Evolutionary conservation across 2,888 invertebrate species (phyloP).

Genomic region (Drosophila subsilvestris): DNA sequence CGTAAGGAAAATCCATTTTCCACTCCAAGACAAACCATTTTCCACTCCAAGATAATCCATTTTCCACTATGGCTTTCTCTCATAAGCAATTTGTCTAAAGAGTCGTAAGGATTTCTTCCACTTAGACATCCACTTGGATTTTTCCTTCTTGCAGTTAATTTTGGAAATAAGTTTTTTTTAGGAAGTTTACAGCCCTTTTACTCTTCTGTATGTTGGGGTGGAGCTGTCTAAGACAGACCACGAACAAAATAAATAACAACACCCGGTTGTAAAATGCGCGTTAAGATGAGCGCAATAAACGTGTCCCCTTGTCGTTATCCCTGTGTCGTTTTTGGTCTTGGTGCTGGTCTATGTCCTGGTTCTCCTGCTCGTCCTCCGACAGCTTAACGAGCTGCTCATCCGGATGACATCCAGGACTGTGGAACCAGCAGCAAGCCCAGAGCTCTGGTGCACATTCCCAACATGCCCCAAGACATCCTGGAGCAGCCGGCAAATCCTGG

Average conservation of each 20-base stretch:
- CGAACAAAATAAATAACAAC: slow-evolving; percentile 59
- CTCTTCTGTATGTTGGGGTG: background rate
- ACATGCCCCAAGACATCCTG: slow-evolving; percentile 48
- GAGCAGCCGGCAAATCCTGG: slow-evolving; percentile 40
- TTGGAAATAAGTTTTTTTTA: background rate
- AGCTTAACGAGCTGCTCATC: slow-evolving; percentile 76
- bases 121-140: background rate
- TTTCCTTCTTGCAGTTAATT: background rate
- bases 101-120: background rate
- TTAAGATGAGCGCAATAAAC: slow-evolving; percentile 73
- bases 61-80: background rate
- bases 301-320: slow-evolving; percentile 42
- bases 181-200: background rate
- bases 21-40: no score
- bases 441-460: slow-evolving; percentile 17
- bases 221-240: slow-evolving; percentile 35
- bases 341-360: slow-evolving; percentile 8
- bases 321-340: background rate
- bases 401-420: slow-evolving; percentile 50
- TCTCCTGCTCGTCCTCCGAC: slow-evolving; percentile 35
- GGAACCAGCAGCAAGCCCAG: background rate
- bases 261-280: slow-evolving; percentile 72
- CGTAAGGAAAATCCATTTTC: no score
- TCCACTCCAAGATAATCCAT: background rate
- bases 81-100: slow-evolving; percentile 5